phyloP scores from a whole-genome alignment of 2,888 invertebrate genomes.

The Aleiodes testaceus region DNA sequence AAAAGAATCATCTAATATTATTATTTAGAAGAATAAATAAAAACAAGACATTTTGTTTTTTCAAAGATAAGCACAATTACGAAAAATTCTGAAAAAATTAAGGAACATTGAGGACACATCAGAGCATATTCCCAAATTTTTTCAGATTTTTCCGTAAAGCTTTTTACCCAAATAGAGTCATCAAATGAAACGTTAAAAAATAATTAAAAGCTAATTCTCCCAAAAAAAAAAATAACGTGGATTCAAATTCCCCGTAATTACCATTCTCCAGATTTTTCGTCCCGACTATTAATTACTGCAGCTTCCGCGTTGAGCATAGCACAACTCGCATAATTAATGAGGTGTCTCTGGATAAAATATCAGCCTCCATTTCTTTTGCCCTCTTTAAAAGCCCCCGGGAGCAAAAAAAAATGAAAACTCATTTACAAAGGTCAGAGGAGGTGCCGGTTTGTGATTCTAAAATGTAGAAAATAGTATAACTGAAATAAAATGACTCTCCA shows the following conservation, averaged over 20 bases:
- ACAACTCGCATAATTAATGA: slow-evolving; percentile 22
- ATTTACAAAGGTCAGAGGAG: slow-evolving; percentile 6
- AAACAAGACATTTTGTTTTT: too few relatives aligned
- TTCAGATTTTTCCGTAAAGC: too few relatives aligned
- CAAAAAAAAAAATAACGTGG: slow-evolving; percentile 5
- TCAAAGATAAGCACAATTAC: too few relatives aligned
- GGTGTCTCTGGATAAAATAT: slow-evolving; percentile 5
- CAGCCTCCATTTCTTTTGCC: neutral
- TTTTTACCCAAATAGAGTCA: too few relatives aligned
- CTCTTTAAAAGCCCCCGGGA: neutral
- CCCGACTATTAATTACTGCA: slow-evolving; percentile 37
- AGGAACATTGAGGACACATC: too few relatives aligned
- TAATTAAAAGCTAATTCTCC: neutral
- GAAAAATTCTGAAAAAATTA: neutral
- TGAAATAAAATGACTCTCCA: slow-evolving; percentile 13
- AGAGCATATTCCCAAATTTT: too few relatives aligned
- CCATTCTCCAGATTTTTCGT: neutral
- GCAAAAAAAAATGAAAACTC: slow-evolving; percentile 9
- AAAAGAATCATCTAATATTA: too few relatives aligned
- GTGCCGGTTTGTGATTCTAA: slow-evolving; percentile 15
- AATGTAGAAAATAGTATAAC: slow-evolving; percentile 1
- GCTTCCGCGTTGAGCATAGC: slow-evolving; percentile 14
- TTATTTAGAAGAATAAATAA: too few relatives aligned
- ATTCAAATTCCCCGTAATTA: slow-evolving; percentile 37
- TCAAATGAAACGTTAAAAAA: too few relatives aligned